Evolutionary conservation across 1,140 invertebrate species (phyloP).

Genomic region (Agrypnia vestita): DNA sequence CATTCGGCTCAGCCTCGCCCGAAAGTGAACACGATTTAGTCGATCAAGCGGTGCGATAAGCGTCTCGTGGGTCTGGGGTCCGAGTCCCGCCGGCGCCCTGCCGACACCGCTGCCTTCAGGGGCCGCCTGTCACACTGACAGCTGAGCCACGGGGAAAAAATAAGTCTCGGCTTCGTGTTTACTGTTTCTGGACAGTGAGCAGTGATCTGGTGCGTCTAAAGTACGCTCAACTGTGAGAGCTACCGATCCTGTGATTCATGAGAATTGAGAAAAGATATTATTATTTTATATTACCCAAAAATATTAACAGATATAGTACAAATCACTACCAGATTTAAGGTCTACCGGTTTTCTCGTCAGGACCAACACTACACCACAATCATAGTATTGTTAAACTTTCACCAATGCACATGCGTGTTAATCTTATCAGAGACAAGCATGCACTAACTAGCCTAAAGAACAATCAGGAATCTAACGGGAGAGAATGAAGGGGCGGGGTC

Average conservation of each 20-base stretch:
- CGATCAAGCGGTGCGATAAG: background rate
- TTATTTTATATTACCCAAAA: no score
- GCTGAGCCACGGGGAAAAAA: background rate
- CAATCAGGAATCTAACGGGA: no score
- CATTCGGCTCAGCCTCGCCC: background rate
- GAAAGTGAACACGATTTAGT: background rate
- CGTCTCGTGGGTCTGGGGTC: background rate
- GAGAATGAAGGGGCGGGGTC: no score
- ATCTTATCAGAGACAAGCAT: no score
- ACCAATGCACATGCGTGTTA: no score
- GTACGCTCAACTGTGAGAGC: background rate
- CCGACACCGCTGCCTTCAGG: background rate
- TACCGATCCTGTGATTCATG: background rate
- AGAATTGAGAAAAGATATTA: no score
- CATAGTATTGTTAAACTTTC: no score
- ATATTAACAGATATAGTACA: no score
- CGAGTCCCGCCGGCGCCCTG: background rate
- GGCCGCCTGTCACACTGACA: background rate
- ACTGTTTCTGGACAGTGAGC: background rate
- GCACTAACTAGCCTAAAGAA: no score
- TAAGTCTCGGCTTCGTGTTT: background rate
- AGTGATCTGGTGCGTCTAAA: background rate
- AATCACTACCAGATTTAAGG: no score
- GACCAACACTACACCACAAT: no score
- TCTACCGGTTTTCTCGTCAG: no score